These are phyloP conservation scores for Cuniculus paca DNA, from an alignment of 2,797 vertebrate genomes.

Conservation along the genomic window DNA sequence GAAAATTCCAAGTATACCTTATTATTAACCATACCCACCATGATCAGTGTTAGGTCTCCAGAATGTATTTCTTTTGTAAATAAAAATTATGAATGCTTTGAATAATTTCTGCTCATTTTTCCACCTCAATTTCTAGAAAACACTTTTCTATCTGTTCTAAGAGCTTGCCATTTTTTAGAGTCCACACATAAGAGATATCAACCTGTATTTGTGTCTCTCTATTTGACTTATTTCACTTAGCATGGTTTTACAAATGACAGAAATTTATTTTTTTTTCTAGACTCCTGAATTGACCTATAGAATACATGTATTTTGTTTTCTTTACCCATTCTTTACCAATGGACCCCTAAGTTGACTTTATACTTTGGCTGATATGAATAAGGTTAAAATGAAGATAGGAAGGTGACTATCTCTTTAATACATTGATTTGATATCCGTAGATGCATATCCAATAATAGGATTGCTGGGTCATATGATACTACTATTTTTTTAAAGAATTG, in stretches of 20 bases:
- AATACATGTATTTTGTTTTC: neutral
- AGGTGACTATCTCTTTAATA: neutral
- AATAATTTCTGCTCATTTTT: neutral
- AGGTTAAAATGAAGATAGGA: neutral
- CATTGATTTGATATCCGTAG: neutral
- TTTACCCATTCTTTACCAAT: neutral
- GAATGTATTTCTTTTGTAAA: neutral
- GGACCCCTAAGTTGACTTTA: neutral
- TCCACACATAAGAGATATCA: neutral
- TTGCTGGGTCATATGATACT: neutral
- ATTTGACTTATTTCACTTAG: neutral
- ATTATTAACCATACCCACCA: neutral
- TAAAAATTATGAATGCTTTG: neutral
- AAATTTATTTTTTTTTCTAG: neutral
- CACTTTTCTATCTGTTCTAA: neutral
- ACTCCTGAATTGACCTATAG: neutral
- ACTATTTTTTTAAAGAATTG: neutral
- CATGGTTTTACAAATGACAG: neutral
- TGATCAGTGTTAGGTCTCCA: neutral
- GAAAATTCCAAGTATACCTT: neutral
- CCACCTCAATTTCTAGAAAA: accelerated
- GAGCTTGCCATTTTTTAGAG: neutral
- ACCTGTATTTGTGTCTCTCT: neutral
- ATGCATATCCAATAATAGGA: neutral
- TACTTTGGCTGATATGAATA: neutral